phyloP scores from a whole-genome alignment of 1,140 invertebrate species.

The Pinna nobilis region DNA sequence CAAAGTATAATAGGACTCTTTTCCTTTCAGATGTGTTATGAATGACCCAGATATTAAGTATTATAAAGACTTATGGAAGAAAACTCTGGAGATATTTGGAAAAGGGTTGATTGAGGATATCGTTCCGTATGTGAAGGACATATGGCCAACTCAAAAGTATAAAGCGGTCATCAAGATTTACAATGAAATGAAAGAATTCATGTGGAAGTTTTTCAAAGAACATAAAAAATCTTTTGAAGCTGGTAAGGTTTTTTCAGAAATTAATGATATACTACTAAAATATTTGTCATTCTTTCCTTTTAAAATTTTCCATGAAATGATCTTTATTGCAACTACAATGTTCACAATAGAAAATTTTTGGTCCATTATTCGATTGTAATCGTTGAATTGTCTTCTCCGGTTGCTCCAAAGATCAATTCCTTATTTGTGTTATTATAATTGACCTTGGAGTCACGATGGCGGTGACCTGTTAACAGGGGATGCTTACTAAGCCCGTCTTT shows the following conservation, averaged over 20 bases:
- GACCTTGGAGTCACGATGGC: no score
- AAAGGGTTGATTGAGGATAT: slow-evolving; percentile 32
- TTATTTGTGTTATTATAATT: no score
- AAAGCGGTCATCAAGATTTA: neutral
- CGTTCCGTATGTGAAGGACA: slow-evolving; percentile 19
- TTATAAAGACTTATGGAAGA: no score
- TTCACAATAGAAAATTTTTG: neutral
- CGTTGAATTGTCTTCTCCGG: neutral
- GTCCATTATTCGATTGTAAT: neutral
- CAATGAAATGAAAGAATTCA: neutral
- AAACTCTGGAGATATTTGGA: neutral
- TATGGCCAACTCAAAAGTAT: slow-evolving; percentile 15
- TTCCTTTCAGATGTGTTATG: no score
- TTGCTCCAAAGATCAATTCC: no score
- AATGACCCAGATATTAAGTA: no score
- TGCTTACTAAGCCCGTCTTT: no score
- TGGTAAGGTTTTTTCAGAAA: neutral
- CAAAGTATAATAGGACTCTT: no score
- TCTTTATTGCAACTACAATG: neutral
- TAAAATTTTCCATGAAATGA: neutral
- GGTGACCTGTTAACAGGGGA: no score
- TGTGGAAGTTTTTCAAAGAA: slow-evolving; percentile 6
- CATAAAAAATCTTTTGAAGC: slow-evolving; percentile 15
- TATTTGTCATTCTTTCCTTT: neutral
- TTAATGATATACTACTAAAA: neutral